Evolutionary conservation across 2,797 vertebrate species (phyloP), one percentile per base, ranked within the genome.

Genomic region (Clarias fuscus): DNA sequence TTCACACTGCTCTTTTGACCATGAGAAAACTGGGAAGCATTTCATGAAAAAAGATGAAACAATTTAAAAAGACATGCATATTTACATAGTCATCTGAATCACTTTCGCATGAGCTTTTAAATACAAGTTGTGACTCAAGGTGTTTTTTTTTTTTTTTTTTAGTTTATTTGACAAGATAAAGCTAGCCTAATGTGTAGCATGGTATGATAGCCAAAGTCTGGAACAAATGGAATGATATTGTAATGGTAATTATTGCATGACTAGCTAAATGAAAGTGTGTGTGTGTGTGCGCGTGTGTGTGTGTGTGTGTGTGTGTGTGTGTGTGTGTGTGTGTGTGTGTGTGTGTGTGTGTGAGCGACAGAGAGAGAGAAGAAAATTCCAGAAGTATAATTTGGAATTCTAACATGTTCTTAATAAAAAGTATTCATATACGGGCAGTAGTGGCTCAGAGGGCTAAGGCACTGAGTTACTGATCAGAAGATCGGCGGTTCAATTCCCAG

Each of bases 1-100:
- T 93, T 33, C 95, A 96, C 91, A 89, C 78, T 87, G 95, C 93
- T 83, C 87, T 96, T 86, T 48, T 37, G 18, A 80, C 84, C 77
- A 92, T 96, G 92, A 95, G 68, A 85, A 89, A 89, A 58, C 90
- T 71, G 59, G 89, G 87, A 5, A 76, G 33, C 58, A 94, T 96
- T 81, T 17, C 71, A 76, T 95, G n/a, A 81, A 56, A 65, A 48
- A 75, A 65, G n/a, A 33, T 48, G 11, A 11, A 85, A 43, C n/a
- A 18, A 1, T 48, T 82, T 73, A n/a, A n/a, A 27, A 70, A 79
- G 33, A 59, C 5, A 6, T 78, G 0, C 8, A 5, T 37, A 58
- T 53, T 65, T 33, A 48, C 22, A 27, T 10, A n/a, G 24, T 80
- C 13, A 13, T 64, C 76, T 13, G 0, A 37, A 37, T 77, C 37